These are phyloP conservation scores for Cephus pulcher DNA, from an alignment of 2,888 invertebrate species.

Conservation along the genomic window DNA sequence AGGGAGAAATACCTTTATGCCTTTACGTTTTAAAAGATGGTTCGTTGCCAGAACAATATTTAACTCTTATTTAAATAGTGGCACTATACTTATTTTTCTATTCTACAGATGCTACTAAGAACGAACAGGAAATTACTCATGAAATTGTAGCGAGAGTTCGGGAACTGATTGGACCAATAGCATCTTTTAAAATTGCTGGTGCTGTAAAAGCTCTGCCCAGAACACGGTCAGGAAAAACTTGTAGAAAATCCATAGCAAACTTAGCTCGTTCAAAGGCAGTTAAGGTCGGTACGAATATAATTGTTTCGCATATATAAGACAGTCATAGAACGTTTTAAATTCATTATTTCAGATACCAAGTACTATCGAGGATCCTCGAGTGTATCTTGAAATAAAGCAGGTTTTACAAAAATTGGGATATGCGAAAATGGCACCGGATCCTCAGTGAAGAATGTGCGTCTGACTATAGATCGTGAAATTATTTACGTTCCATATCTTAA, in stretches of 20 bases:
- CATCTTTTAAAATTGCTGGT: conserved; percentile 84
- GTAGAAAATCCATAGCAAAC: conserved; percentile 86
- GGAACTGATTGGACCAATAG: conserved; percentile 85
- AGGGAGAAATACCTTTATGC: conserved; percentile 91
- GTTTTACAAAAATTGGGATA: conserved; percentile 82
- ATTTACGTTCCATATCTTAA: neutral
- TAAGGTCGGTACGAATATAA: conserved; percentile 69
- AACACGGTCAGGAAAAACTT: conserved; percentile 87
- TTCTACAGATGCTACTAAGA: conserved; percentile 66
- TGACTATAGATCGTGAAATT: neutral
- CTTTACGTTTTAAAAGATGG: conserved; percentile 82
- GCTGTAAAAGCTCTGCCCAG: conserved; percentile 86
- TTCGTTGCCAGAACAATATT: conserved; percentile 36
- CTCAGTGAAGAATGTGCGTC: conserved; percentile 57
- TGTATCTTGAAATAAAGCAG: conserved; percentile 82
- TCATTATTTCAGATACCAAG: conserved; percentile 74
- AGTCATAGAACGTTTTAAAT: neutral
- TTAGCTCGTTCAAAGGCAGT: conserved; percentile 85
- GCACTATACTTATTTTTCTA: neutral
- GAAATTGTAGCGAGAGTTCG: conserved; percentile 74
- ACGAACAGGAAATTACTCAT: conserved; percentile 69
- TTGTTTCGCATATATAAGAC: neutral
- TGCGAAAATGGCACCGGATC: conserved; percentile 79
- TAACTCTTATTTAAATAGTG: neutral
- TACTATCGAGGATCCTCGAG: conserved; percentile 88